Evolutionary conservation across 1,140 invertebrate species (phyloP), one percentile per base, ranked within the genome.

Genomic region (Drosophila trapezifrons): DNA sequence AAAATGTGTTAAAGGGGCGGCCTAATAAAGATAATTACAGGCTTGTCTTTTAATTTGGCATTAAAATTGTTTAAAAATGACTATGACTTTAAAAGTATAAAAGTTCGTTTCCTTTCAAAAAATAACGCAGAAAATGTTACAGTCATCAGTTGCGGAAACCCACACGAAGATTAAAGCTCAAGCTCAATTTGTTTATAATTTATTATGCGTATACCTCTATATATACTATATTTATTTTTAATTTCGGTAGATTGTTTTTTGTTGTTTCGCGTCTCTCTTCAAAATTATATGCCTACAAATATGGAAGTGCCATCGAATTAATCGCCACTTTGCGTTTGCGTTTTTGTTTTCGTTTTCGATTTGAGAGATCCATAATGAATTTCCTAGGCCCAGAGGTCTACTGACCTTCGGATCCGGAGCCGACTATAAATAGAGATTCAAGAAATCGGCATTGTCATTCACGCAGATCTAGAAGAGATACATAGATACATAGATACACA

Each of bases 261-360:
- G 67, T 52, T 51, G 37, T 57, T 46, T 75, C 17, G 51, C 37
- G 47, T 20, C 58, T 52, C 64, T 81, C 85, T 79, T 58, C 70
- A 57, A 76, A 83, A 83, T 83, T 69, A 77, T 86, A 86, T 83
- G 83, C 84, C 83, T 83, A 73, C 47, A 83, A 83, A 86, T 76
- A 76, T 86, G 84, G 83, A 86, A 87, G 83, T 87, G 84, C 83
- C 83, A 86, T 86, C 83, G 60, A 86, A 87, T 83, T 83, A 87
- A 86, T 86, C 83, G 79, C 54, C 83, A 89, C 83, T 86, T 86
- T 76, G 63, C 56, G 76, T 76, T 60, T 75, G 63, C 40, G 45
- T 74, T 69, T 86, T 52, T 29, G 59, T 80, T 76, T 69, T 69
- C 45, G 43, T 29, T 51, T 49, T 51, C 17, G 77, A 76, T 65